Percentiles rank a stretch among this genome's conserved stretches.
phyloP scores from a whole-genome alignment of 2,888 invertebrate species.

The Lathronympha strigana region DNA sequence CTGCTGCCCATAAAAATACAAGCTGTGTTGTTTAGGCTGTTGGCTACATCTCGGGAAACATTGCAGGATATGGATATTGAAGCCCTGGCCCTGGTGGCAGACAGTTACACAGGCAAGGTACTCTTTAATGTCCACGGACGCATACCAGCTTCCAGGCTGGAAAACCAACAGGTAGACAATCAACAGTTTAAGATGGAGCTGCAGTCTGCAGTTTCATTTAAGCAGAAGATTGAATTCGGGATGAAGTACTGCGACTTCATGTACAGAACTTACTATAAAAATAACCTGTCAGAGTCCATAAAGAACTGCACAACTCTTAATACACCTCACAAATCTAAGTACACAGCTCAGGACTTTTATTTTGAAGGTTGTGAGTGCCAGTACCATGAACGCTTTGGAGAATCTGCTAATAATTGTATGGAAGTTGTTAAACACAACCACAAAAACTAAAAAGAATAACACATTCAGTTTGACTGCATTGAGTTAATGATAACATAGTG shows the following conservation, averaged over 20 bases:
- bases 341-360: not conserved
- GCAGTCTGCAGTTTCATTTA: not conserved
- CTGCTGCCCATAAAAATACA: constrained; percentile 9
- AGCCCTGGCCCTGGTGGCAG: not conserved
- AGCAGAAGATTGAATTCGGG: constrained; percentile 12
- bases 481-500: too few species aligned
- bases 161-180: not conserved
- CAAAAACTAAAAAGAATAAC: too few species aligned
- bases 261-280: constrained; percentile 18
- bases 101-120: not conserved
- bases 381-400: constrained; percentile 3
- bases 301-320: not conserved
- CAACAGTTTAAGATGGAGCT: not conserved
- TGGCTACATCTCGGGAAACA: constrained; percentile 5
- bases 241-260: constrained; percentile 10
- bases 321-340: not conserved
- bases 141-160: not conserved
- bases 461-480: too few species aligned
- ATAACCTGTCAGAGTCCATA: constrained; percentile 4
- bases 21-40: constrained; percentile 6
- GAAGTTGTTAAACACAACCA: too few species aligned
- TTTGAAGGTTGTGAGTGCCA: not conserved
- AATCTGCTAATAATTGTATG: not conserved
- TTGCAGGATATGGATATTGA: constrained; percentile 18
- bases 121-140: not conserved